Base-by-base conservation (phyloP, 2,888 invertebrate species). In the Pandemis cinnamomeana region DNA sequence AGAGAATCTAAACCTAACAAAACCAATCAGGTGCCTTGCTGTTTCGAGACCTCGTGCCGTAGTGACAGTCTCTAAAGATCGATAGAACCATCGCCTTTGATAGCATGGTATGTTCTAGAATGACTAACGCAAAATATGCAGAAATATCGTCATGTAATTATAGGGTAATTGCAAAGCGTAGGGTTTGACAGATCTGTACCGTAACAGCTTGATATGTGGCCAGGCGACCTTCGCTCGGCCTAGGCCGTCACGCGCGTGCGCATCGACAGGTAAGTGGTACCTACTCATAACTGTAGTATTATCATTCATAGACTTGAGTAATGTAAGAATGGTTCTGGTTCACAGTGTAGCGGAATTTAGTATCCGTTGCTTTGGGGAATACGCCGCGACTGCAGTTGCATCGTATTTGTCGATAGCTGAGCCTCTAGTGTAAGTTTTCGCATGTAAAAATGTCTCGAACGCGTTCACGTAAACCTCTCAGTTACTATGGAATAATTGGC, bases 231-330 rank as follows among this genome's bases (percentile, higher is more conserved):
- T 83, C 81, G 72, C 71, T 41, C 77, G 82, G 78, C 80, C 83
- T 83, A 83, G 85, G 79, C 78, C 82, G 82, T 80, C 80, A 81
- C 82, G 82, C 77, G 73, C 72, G 36, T 15, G 76, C 77, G 75
- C 78, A 75, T 73, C 42, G 41, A 73, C 76, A 36, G 69, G 76
- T 75, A 75, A 5, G n/a, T 46, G 46, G 7, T 51, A 6, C 51
- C 7, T 15, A 55, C 55, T 55, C 55, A 20, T 55, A 55, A 76
- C 76, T 77, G 77, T 77, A 71, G 58, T 44, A 63, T 53, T 61
- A 72, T 66, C 67, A 67, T 67, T 67, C 71, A 71, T 71, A 20
- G 60, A 41, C 71, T 36, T 67, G 68, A 72, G 68, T 68, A 68
- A 63, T 72, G 68, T 68, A 55, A 55, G 68, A 72, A 72, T 44